Percentiles rank a stretch among this genome's conserved stretches.
These are phyloP conservation scores for Drosophila kepulauana DNA, from an alignment of 1,140 invertebrate species.

Conservation along the genomic window DNA sequence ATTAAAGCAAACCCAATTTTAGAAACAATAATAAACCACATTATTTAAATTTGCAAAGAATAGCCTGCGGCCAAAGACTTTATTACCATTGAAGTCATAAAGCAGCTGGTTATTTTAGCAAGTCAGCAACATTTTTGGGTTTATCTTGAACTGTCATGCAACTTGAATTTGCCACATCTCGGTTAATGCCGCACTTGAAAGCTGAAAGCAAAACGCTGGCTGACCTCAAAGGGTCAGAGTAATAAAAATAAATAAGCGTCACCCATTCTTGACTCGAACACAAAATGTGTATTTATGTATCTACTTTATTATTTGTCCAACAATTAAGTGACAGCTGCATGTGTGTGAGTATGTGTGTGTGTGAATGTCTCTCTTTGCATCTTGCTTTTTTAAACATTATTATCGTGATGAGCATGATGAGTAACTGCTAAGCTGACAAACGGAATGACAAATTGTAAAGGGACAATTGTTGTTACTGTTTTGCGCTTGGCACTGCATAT, in stretches of 20 bases:
- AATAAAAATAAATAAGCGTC: slow-evolving; percentile 52
- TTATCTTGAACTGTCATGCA: too few relatives aligned
- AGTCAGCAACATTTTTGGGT: too few relatives aligned
- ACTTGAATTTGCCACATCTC: too few relatives aligned
- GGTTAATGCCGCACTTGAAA: slow-evolving; percentile 27
- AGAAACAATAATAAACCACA: too few relatives aligned
- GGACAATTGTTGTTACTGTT: slow-evolving; percentile 37
- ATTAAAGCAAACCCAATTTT: too few relatives aligned
- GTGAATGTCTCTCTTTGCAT: not conserved
- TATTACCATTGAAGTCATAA: too few relatives aligned
- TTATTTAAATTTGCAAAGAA: too few relatives aligned
- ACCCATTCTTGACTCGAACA: slow-evolving; percentile 27
- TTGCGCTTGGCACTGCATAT: slow-evolving; percentile 6
- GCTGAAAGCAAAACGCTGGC: slow-evolving; percentile 16
- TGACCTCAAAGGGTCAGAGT: slow-evolving; percentile 34
- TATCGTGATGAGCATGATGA: slow-evolving; percentile 58
- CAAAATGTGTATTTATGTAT: not conserved
- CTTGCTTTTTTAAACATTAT: slow-evolving; percentile 45
- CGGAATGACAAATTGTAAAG: slow-evolving; percentile 61
- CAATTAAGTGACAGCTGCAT: slow-evolving; percentile 37
- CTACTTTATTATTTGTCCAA: slow-evolving; percentile 36
- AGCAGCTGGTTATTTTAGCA: too few relatives aligned
- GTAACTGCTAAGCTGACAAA: slow-evolving; percentile 50
- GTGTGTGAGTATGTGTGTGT: slow-evolving; percentile 2
- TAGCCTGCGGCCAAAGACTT: too few relatives aligned